Conservation (phyloP, 1,140 invertebrate genomes). For the Pseudomyrmex dendroicus region DNA sequence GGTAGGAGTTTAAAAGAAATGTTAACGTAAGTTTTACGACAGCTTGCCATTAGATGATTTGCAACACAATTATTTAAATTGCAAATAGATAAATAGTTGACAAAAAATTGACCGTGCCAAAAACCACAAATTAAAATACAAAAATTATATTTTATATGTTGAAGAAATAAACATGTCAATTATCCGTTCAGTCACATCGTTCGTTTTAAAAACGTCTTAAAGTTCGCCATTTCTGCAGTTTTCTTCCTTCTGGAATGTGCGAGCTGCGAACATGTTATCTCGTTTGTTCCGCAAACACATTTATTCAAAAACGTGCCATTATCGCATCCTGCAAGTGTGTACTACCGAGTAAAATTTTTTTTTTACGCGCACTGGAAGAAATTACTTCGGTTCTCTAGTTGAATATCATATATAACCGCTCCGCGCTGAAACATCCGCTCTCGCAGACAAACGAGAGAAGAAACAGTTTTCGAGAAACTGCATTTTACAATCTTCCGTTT, state of each 20-base stretch:
- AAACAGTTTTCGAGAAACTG: neutral
- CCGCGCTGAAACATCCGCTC: neutral
- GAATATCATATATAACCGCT: neutral
- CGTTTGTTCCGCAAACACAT: conserved; percentile 58
- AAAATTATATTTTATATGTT: neutral
- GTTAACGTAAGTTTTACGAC: too few relatives aligned
- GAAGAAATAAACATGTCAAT: too few relatives aligned
- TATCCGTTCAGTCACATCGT: neutral
- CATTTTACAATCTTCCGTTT: neutral
- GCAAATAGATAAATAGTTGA: neutral
- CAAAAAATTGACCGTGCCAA: neutral
- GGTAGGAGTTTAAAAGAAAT: neutral
- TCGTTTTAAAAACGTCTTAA: neutral
- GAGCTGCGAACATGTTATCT: conserved; percentile 25
- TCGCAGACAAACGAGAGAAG: neutral
- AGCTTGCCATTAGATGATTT: neutral
- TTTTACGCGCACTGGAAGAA: neutral
- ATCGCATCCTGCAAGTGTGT: conserved; percentile 13
- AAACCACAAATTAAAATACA: neutral
- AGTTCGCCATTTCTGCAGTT: neutral
- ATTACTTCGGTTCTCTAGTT: neutral
- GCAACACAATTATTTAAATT: too few relatives aligned
- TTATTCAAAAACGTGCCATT: conserved; percentile 49
- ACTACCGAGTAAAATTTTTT: conserved; percentile 25
- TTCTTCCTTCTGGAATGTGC: conserved; percentile 5